phyloP scores from a whole-genome alignment of 2,888 invertebrate species.

The Ceramica pisi region DNA sequence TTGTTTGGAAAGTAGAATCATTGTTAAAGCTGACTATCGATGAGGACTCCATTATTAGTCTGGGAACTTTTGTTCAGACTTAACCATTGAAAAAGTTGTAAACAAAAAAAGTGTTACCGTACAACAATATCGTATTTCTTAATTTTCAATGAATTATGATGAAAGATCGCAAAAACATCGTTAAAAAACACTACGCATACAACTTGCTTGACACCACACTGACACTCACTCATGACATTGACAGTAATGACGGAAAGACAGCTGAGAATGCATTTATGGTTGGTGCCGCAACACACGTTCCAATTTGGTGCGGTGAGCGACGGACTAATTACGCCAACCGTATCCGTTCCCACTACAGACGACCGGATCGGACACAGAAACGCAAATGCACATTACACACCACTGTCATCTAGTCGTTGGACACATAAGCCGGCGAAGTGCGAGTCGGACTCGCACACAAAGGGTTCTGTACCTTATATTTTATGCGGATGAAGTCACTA shows the following conservation, averaged over 20 bases:
- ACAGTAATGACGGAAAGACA: not conserved
- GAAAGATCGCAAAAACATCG: slow-evolving; percentile 47
- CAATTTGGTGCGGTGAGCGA: too few species aligned
- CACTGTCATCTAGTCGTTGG: too few species aligned
- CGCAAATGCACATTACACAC: too few species aligned
- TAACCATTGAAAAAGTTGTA: slow-evolving; percentile 23
- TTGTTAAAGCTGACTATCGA: slow-evolving; percentile 89
- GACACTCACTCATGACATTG: not conserved
- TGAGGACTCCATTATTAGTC: slow-evolving; percentile 83
- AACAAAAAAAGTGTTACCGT: slow-evolving; percentile 21
- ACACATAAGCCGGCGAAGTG: too few species aligned
- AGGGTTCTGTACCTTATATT: too few species aligned
- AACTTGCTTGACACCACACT: slow-evolving; percentile 15
- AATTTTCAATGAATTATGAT: not conserved
- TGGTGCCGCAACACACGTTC: too few species aligned
- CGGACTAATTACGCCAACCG: too few species aligned
- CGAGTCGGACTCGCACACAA: too few species aligned
- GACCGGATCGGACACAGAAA: too few species aligned
- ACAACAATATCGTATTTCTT: slow-evolving; percentile 19
- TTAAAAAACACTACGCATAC: slow-evolving; percentile 13
- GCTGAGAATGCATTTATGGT: too few species aligned
- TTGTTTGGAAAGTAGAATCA: slow-evolving; percentile 86
- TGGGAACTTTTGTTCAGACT: not conserved
- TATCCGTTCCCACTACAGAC: too few species aligned
- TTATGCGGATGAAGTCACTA: too few species aligned